phyloP scores from a whole-genome alignment of 2,797 vertebrate species.

The Ciconia nigra region DNA sequence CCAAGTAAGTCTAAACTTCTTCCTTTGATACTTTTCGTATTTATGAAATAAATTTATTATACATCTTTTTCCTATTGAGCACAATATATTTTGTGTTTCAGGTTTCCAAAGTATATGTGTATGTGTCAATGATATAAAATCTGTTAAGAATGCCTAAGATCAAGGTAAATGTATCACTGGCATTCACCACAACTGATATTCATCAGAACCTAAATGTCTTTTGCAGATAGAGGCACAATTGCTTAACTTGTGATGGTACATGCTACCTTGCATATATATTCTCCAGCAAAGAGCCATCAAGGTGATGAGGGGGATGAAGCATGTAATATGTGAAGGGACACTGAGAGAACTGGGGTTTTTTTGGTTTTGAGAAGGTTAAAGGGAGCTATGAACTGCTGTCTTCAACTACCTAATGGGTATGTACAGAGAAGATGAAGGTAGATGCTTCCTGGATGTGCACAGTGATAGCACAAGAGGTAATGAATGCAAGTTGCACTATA shows the following conservation, averaged over 20 bases:
- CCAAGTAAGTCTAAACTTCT: neutral
- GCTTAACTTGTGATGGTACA: neutral
- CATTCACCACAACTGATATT: neutral
- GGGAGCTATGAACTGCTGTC: neutral
- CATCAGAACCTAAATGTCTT: neutral
- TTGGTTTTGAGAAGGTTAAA: neutral
- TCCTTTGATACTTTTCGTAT: neutral
- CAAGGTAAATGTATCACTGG: neutral
- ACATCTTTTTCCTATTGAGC: neutral
- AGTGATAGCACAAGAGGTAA: neutral
- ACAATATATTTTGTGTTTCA: neutral
- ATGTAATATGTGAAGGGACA: neutral
- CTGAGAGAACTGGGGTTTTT: neutral
- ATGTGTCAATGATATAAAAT: neutral
- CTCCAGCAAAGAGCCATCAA: neutral
- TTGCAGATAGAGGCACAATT: neutral
- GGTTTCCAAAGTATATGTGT: neutral
- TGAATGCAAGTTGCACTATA: neutral
- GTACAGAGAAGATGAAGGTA: neutral
- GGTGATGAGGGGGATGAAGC: neutral
- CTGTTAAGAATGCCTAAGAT: neutral
- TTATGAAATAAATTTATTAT: neutral
- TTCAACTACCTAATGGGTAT: neutral
- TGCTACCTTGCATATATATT: neutral
- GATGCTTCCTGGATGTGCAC: neutral